Base-by-base conservation (phyloP, 2,888 invertebrate genomes). In the Vesta saturnalis region DNA sequence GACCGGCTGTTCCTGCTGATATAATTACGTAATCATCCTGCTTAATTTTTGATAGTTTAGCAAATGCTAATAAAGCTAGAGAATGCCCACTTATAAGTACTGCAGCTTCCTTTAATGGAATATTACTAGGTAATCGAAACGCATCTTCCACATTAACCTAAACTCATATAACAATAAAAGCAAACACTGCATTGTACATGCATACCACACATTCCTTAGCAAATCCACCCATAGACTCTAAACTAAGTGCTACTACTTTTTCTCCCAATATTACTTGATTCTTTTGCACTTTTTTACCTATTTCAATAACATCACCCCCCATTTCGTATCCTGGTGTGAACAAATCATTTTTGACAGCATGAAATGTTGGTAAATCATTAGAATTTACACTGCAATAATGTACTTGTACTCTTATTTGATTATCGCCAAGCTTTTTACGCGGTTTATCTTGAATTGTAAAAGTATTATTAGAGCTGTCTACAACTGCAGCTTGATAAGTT, bases 271-370 rank as follows among this genome's bases (percentile, higher is more conserved):
- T 72, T 18, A 85, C 80, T 72, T 85, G 83, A 54, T 86, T 84
- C 6, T 85, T 84, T 67, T 82, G 75, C 8, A 86, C 84, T 15
- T 86, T 86, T 35, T 83, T 83, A 0, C 88, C 88, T 22, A 89
- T 84, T 81, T 88, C 87, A 16, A 87, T 55, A 39, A 91, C 84
- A 78, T 88, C 88, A 0, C 91, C 92, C 23, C 86, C 84, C 8
- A 90, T 77, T 81, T 92, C 92, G 80, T 87, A 89, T 4, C 92
- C 92, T 60, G 91, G 89, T 21, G 88, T 82, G 77, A 88, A 87
- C 0, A 85, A 84, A 70, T 86, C 81, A 1, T 77, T 77, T 1
- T 84, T 84, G 67, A 86, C 85, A 43, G 83, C 82, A 66, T 88
- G 88, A 72, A 87, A 85, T 70, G 87, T 84, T 46, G 87, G 79